phyloP scores from a whole-genome alignment of 1,140 invertebrate genomes.

The Penaeus chinensis region DNA sequence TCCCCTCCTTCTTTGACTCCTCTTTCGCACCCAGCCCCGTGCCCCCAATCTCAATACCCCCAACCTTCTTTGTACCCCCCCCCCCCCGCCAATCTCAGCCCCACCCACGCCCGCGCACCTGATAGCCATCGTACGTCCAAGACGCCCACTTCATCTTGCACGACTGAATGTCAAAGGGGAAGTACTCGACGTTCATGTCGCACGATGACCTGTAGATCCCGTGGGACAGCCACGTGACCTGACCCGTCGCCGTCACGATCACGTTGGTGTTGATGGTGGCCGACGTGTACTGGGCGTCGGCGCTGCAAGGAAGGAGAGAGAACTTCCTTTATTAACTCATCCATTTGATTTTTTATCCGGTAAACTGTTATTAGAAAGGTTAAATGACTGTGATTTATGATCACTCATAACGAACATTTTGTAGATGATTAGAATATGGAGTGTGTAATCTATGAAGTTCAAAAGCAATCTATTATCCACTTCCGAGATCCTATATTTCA shows the following conservation, averaged over 20 bases:
- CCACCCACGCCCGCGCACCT: slow-evolving; percentile 73
- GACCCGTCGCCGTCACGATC: slow-evolving; percentile 78
- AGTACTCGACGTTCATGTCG: slow-evolving; percentile 93
- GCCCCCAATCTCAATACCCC: too few species aligned
- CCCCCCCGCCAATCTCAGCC: background rate
- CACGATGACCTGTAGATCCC: slow-evolving; percentile 89
- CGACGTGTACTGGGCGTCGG: slow-evolving; percentile 83
- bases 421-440: too few species aligned
- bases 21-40: too few species aligned
- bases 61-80: background rate
- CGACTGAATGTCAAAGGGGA: slow-evolving; percentile 92
- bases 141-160: slow-evolving; percentile 95
- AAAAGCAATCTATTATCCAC: too few species aligned
- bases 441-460: too few species aligned
- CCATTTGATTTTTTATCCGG: too few species aligned
- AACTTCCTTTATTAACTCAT: too few species aligned
- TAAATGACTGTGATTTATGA: too few species aligned
- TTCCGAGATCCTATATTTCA: too few species aligned
- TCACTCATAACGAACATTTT: too few species aligned
- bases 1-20: too few species aligned
- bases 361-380: too few species aligned
- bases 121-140: slow-evolving; percentile 96
- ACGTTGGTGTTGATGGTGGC: slow-evolving; percentile 87
- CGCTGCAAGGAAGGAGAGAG: slow-evolving; percentile 73
- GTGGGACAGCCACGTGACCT: slow-evolving; percentile 79